Evolutionary conservation across 2,888 invertebrate species (phyloP), one percentile per base, ranked within the genome.

Genomic region (Drosophila melanosoma): DNA sequence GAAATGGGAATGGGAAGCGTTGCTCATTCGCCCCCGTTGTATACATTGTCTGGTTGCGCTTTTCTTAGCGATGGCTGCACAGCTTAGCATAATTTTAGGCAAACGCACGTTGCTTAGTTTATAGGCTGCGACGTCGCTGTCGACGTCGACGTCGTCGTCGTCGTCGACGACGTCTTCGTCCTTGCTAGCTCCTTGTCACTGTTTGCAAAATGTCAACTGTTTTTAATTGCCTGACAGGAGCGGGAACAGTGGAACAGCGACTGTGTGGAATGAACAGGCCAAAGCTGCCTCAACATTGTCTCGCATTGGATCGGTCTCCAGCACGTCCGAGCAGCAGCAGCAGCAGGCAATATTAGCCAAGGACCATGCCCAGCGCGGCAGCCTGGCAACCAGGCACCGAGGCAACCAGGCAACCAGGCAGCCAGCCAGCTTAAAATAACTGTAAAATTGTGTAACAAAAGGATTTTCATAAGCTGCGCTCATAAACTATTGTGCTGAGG

Each of bases 41-140:
- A 61, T 71, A 79, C 83, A 74, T 76, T 74, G 83, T 81, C 75
- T 67, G 75, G 64, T 69, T 82, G 88, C 88, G 82, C 83, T 86
- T 78, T 86, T 84, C 84, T 81, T 83, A 69, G 80, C 77, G 69
- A 67, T 64, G 74, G 65, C 79, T 79, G 75, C 82, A 64, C 57
- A 78, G 87, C 87, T 87, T 87, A 87, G 87, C 87, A 87, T 87
- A 87, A 87, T 89, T 87, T 87, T 89, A 87, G 87, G 87, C 87
- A 87, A 87, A 83, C 87, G 89, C 86, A 84, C 86, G 85, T 86
- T 85, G 88, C 87, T 87, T 84, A 87, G 89, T 87, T 87, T 89
- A 87, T 88, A 84, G 86, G 87, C 89, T 82, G 82, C 81, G 79
- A 58, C 79, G 70, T 70, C 69, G 54, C 20, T 60, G 63, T 38